A percentile compares a stretch with the other conserved stretches of the same genome.
Evolutionary conservation across 2,888 invertebrate species (phyloP).

Genomic region (Pachycephus smyrnensis): DNA sequence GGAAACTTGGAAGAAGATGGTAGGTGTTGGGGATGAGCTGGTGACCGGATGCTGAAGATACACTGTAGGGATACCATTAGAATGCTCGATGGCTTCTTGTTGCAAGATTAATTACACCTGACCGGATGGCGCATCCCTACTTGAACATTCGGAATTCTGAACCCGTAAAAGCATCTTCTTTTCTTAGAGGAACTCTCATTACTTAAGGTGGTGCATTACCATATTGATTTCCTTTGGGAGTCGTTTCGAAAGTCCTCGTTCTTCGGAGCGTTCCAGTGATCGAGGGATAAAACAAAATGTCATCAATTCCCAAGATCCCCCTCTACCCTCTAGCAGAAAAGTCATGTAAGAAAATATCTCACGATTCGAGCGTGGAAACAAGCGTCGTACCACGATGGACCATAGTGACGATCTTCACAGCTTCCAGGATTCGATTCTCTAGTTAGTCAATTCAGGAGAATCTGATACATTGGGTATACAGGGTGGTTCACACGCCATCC

Average conservation of each 20-base stretch:
- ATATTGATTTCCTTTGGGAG: constrained; percentile 58
- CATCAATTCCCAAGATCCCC: constrained; percentile 6
- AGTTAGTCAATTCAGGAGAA: neutral
- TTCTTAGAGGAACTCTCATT: constrained; percentile 51
- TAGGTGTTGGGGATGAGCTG: constrained; percentile 15
- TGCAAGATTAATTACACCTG: constrained; percentile 48
- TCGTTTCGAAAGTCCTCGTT: constrained; percentile 43
- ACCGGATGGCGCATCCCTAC: constrained; percentile 26
- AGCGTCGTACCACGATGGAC: constrained; percentile 5
- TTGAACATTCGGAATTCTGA: constrained; percentile 10
- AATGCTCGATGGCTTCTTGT: constrained; percentile 39
- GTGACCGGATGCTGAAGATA: constrained; percentile 22
- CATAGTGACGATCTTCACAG: constrained; percentile 7
- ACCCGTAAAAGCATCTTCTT: constrained; percentile 37
- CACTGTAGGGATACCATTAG: neutral
- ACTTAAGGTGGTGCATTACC: constrained; percentile 55
- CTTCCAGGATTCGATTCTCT: neutral
- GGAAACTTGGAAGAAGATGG: neutral
- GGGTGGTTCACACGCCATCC: neutral
- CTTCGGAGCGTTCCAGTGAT: constrained; percentile 1
- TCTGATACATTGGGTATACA: neutral
- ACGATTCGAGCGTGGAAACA: neutral
- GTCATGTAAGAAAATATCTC: neutral
- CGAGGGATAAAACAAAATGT: constrained; percentile 16
- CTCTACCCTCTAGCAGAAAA: neutral